phyloP scores from a whole-genome alignment of 2,888 invertebrate genomes.

The Tachina fera region DNA sequence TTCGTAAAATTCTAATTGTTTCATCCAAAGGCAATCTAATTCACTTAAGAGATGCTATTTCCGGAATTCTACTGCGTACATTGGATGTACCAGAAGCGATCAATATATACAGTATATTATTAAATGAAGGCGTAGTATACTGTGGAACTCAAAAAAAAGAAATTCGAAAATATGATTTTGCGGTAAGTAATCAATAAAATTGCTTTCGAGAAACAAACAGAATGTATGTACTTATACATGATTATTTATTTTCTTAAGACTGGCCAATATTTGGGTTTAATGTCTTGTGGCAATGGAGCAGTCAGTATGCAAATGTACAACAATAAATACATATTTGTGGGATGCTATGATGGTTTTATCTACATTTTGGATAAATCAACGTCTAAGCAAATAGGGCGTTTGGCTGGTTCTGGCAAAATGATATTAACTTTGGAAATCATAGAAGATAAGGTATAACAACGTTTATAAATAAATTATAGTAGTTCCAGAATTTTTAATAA shows the following conservation, averaged over 20 bases:
- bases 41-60: slow-evolving; percentile 88
- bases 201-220: neutral
- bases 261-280: slow-evolving; percentile 85
- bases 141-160: slow-evolving; percentile 90
- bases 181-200: slow-evolving; percentile 84
- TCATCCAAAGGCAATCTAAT: slow-evolving; percentile 88
- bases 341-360: slow-evolving; percentile 91
- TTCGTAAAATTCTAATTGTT: slow-evolving; percentile 86
- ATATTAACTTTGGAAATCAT: slow-evolving; percentile 88
- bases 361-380: slow-evolving; percentile 86
- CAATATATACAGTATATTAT: slow-evolving; percentile 89
- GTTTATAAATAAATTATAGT: neutral
- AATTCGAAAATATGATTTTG: slow-evolving; percentile 89
- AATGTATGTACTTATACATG: neutral
- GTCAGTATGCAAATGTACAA: slow-evolving; percentile 88
- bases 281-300: slow-evolving; percentile 88
- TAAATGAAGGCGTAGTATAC: slow-evolving; percentile 88
- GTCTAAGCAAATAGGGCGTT: slow-evolving; percentile 85
- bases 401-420: slow-evolving; percentile 89
- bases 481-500: neutral
- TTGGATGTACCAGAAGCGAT: slow-evolving; percentile 85
- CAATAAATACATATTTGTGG: slow-evolving; percentile 87
- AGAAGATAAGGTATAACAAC: slow-evolving; percentile 86
- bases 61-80: slow-evolving; percentile 87
- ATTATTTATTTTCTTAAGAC: slow-evolving; percentile 82